These are phyloP conservation scores for Anastrepha obliqua DNA, from an alignment of 1,140 invertebrate genomes.

Conservation along the genomic window DNA sequence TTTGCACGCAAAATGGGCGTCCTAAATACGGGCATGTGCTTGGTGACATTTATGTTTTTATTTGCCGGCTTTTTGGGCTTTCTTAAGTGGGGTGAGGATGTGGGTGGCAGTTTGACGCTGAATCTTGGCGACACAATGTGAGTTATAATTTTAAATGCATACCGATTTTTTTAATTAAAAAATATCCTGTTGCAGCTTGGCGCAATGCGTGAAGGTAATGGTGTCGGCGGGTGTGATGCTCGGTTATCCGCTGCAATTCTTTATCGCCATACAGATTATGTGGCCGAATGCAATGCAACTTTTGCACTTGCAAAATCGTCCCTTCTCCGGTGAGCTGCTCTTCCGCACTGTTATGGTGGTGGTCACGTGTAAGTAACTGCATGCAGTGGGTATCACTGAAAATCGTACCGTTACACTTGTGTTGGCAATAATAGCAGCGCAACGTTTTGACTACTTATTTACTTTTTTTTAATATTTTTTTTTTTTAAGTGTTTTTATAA, in stretches of 20 bases:
- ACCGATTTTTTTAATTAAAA: background rate
- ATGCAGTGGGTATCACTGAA: too few relatives aligned
- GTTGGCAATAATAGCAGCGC: too few relatives aligned
- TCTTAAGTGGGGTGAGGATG: conserved; percentile 84
- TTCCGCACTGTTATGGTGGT: conserved; percentile 81
- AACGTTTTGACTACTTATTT: too few relatives aligned
- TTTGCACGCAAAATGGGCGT: conserved; percentile 87
- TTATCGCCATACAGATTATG: conserved; percentile 84
- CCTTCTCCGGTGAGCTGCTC: conserved; percentile 77
- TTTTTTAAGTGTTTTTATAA: too few relatives aligned
- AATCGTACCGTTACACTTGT: too few relatives aligned
- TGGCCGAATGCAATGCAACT: conserved; percentile 75
- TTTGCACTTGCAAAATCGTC: conserved; percentile 61
- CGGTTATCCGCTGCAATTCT: conserved; percentile 89
- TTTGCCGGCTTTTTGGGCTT: conserved; percentile 90
- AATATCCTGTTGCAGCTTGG: conserved; percentile 74
- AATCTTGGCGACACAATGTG: conserved; percentile 74
- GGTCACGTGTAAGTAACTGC: conserved; percentile 81
- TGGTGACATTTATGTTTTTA: conserved; percentile 81
- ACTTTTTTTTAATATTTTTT: too few relatives aligned
- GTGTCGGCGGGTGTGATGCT: conserved; percentile 85
- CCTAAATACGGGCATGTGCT: conserved; percentile 87
- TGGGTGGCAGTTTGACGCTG: conserved; percentile 83
- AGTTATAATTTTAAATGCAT: conserved; percentile 56
- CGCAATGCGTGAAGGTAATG: conserved; percentile 78